phyloP scores from a whole-genome alignment of 2,797 vertebrate species.

The Hypotaenidia philippensis region DNA sequence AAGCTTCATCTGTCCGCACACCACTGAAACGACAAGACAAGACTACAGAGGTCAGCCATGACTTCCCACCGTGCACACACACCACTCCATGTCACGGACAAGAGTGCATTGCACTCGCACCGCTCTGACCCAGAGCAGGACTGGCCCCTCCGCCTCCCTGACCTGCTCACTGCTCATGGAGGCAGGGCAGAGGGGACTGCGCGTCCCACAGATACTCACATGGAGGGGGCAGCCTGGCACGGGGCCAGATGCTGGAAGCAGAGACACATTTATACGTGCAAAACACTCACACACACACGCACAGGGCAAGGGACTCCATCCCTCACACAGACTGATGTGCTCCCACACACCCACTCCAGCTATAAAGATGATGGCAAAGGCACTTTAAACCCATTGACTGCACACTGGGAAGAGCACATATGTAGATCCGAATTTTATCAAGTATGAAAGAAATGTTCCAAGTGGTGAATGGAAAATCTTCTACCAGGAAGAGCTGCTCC shows the following conservation, averaged over 20 bases:
- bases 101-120: neutral
- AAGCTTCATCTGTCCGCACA: constrained; percentile 87
- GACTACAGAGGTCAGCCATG: constrained; percentile 76
- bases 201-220: constrained; percentile 15
- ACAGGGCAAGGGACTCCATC: neutral
- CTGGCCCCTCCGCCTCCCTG: neutral
- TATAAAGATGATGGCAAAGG: constrained; percentile 49
- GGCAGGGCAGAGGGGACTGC: constrained; percentile 20
- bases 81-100: constrained; percentile 1
- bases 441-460: constrained; percentile 48
- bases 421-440: neutral
- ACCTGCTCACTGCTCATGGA: constrained; percentile 35
- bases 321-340: neutral
- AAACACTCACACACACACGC: neutral
- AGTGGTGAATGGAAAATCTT: constrained; percentile 53
- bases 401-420: neutral
- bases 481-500: constrained; percentile 45
- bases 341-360: constrained; percentile 6
- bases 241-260: neutral
- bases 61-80: constrained; percentile 45
- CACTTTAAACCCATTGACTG: constrained; percentile 56
- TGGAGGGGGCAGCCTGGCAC: neutral
- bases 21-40: constrained; percentile 84
- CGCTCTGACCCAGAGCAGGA: neutral
- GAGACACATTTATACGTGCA: neutral